These are phyloP conservation scores for Conus ventricosus DNA, from an alignment of 1,140 invertebrate species.

Conservation along the genomic window DNA sequence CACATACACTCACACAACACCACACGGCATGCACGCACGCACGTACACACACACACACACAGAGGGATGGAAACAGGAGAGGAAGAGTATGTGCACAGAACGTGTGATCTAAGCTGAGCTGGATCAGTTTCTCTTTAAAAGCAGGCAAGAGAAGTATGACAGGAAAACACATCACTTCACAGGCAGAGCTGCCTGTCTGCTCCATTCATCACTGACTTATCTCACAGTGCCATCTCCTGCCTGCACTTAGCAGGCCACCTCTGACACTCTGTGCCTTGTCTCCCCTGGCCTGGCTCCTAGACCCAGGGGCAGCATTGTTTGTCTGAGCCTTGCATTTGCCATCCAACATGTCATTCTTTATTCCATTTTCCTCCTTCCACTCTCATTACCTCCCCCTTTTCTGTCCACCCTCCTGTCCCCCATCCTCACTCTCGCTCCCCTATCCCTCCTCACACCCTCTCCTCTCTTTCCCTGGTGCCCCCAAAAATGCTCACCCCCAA, in stretches of 20 bases:
- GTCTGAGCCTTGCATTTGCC: background rate
- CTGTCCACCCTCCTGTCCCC: background rate
- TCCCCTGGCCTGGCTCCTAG: background rate
- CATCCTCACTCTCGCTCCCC: background rate
- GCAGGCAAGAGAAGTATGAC: background rate
- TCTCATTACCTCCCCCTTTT: background rate
- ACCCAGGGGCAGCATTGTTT: background rate
- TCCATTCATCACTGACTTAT: constrained; percentile 1
- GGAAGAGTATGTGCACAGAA: background rate
- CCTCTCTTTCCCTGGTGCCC: background rate
- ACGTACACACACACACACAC: background rate
- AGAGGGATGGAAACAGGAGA: background rate
- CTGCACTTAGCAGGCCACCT: background rate
- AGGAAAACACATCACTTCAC: background rate
- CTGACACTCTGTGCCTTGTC: background rate
- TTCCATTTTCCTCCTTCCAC: background rate
- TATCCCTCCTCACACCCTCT: background rate
- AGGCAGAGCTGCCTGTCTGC: background rate
- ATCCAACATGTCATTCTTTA: background rate
- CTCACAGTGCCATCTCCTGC: background rate
- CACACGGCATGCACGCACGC: background rate
- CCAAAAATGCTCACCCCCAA: no score
- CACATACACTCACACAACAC: no score
- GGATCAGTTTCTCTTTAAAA: background rate
- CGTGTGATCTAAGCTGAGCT: background rate